phyloP scores from a whole-genome alignment of 1,140 invertebrate genomes.

The Apis mellifera region Amel_HAv3.1 CM009940.2:10069001-10069500 shows the following conservation, averaged over 20 bases:
- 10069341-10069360: background rate
- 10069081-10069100: slow-evolving; percentile 28
- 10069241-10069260: background rate
- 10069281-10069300: no score
- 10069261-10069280: no score
- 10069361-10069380: background rate
- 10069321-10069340: background rate
- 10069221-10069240: background rate
- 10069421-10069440: background rate
- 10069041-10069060: no score
- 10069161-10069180: slow-evolving; percentile 89
- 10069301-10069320: background rate
- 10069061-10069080: no score
- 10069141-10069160: slow-evolving; percentile 95
- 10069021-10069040: no score
- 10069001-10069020: no score
- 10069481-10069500: no score
- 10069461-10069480: no score
- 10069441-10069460: no score
- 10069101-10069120: slow-evolving; percentile 11
- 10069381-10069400: background rate
- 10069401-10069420: background rate
- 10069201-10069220: slow-evolving; percentile 79
- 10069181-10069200: slow-evolving; percentile 95
- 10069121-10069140: slow-evolving; percentile 93